Evolutionary conservation across 1,140 invertebrate genomes (phyloP), one percentile per base, ranked within the genome.

Genomic region (Drosophila ambigua): DNA sequence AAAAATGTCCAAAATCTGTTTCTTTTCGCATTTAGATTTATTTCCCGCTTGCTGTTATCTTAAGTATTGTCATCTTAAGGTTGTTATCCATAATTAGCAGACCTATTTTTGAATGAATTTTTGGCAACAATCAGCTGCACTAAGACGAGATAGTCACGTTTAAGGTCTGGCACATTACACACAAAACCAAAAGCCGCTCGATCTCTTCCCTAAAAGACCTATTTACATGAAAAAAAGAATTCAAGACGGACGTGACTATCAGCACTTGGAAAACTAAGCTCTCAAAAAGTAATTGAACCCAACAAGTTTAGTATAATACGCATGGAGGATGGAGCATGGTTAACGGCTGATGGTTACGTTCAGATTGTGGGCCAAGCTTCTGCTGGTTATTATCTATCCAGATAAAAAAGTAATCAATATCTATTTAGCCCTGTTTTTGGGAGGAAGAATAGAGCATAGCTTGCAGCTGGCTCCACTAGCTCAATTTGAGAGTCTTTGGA

Each of bases 61-160:
- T 4, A 13, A 39, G 11, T 39, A 39, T 11, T 9, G 35, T 13
- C 4, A 24, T 24, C 23, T 24, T 24, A 24, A 24, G 3, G 23
- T 7, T 8, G n/a, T 2, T 45, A 4, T 8, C 6, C 5, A 9
- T 13, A 45, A 48, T 48, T 7, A 23, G 20, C 23, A 5, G 4
- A 13, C 67, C 55, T 51, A 72, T 53, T 72, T 61, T 72, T 72
- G n/a, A 72, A 72, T 72, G 49, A 71, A 41, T 16, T 8, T n/a
- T 5, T 13, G 35, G 35, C 11, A 23, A 11, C 13, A 46, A 60
- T 9, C 15, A 53, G 13, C 46, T 49, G 2, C 9, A 24, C n/a
- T 15, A 23, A 16, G 5, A 26, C 1, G 2, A n/a, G 15, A 13
- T 49, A 11, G 55, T 20, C 68, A 72, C 68, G 68, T 69, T 45